Conservation (phyloP, 2,113 vertebrate species). For the Macquaria ambigua region DNA sequence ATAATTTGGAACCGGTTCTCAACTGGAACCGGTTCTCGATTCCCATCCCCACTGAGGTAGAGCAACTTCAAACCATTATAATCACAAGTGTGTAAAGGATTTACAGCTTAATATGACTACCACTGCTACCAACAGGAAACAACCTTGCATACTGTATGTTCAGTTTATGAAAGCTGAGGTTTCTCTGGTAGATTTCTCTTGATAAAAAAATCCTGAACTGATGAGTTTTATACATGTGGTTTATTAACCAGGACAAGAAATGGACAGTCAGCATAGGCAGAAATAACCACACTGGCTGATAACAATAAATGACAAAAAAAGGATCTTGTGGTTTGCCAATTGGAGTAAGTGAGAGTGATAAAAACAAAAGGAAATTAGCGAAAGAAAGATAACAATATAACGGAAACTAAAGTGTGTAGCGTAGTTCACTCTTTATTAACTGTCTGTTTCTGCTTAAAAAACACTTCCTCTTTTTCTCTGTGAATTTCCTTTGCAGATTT, state of each 20-base stretch:
- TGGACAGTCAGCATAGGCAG: neutral
- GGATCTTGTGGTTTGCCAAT: neutral
- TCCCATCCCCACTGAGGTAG: neutral
- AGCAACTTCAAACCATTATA: neutral
- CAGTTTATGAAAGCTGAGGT: neutral
- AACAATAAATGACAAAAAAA: neutral
- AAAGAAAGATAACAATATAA: neutral
- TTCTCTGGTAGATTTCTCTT: neutral
- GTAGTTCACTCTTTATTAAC: neutral
- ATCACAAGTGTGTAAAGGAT: neutral
- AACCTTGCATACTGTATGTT: neutral
- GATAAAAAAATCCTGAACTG: neutral
- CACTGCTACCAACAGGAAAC: neutral
- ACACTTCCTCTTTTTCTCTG: conserved; percentile 7
- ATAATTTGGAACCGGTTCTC: no score
- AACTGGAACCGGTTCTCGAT: no score
- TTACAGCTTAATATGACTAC: neutral
- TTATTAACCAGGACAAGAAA: neutral
- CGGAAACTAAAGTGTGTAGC: neutral
- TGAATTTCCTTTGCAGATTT: neutral
- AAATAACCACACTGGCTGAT: neutral
- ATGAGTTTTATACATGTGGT: neutral
- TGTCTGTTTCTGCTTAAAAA: neutral
- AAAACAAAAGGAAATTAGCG: conserved; percentile 3
- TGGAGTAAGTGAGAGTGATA: neutral